Conservation (phyloP, 2,888 invertebrate species). For the Drosophila conformis region DNA sequence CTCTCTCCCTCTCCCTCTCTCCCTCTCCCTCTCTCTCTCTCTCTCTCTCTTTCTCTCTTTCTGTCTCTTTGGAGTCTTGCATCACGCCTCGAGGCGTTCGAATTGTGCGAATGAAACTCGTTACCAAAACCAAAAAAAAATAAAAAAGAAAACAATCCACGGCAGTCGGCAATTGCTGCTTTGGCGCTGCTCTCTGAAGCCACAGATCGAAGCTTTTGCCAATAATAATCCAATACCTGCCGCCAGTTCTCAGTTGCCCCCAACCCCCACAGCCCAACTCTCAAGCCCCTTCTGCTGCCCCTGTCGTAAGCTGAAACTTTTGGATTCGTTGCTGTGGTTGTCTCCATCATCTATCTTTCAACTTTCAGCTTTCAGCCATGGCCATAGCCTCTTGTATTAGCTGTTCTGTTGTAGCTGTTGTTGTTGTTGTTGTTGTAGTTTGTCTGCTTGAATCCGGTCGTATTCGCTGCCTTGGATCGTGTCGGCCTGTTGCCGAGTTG, state of each 20-base stretch:
- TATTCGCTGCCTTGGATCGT: constrained; percentile 50
- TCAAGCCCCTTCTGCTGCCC: constrained; percentile 13
- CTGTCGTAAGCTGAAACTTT: constrained; percentile 59
- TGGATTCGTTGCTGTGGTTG: constrained; percentile 45
- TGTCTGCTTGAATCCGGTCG: constrained; percentile 68
- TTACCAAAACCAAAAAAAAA: constrained; percentile 48
- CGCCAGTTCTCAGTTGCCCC: constrained; percentile 10
- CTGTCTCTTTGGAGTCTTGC: constrained; percentile 13
- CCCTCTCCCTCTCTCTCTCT: not conserved
- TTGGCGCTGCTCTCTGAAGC: constrained; percentile 10
- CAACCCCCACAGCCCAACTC: not conserved
- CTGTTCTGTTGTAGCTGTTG: constrained; percentile 13
- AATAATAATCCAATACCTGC: constrained; percentile 55
- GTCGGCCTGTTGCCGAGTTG: constrained; percentile 14
- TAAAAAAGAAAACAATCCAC: not conserved
- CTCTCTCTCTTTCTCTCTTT: not conserved
- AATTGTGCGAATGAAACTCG: constrained; percentile 79
- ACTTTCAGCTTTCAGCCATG: constrained; percentile 45
- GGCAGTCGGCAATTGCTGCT: constrained; percentile 24
- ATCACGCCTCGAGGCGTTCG: constrained; percentile 47
- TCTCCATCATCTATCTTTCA: constrained; percentile 45
- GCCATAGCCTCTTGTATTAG: constrained; percentile 36
- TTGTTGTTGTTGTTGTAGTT: constrained; percentile 15
- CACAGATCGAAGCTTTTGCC: constrained; percentile 50
- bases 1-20: not conserved